A percentile compares a stretch with the other conserved stretches of the same genome.
Conservation (phyloP, 2,797 vertebrate genomes). For the Vireo griseus region DNA sequence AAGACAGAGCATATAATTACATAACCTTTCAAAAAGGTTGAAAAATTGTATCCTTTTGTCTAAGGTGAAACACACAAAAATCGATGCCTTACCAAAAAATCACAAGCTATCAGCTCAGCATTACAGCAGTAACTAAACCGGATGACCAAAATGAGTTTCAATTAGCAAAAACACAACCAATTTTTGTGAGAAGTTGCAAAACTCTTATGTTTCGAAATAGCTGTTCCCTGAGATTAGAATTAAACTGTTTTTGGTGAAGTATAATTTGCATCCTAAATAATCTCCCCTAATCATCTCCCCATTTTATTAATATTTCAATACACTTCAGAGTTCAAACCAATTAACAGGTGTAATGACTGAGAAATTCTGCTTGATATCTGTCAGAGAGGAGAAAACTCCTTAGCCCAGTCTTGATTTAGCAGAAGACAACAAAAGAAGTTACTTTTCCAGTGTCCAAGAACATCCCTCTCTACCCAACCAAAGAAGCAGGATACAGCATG, state of each 20-base stretch:
- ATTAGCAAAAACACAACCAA: neutral
- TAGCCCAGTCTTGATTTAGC: neutral
- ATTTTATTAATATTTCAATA: neutral
- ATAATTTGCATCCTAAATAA: neutral
- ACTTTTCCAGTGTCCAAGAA: neutral
- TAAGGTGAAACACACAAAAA: neutral
- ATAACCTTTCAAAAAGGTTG: neutral
- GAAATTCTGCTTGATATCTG: neutral
- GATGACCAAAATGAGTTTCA: neutral
- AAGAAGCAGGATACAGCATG: neutral
- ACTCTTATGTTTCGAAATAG: neutral
- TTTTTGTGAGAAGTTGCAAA: neutral
- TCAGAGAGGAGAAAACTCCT: neutral
- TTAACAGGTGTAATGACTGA: neutral
- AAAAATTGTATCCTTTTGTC: neutral
- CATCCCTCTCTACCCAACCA: neutral
- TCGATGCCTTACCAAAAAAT: neutral
- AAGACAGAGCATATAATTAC: neutral
- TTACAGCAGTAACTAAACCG: neutral
- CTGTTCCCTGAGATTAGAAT: neutral
- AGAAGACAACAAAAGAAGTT: neutral
- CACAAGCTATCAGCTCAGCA: neutral
- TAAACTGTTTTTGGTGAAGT: neutral
- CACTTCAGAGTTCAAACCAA: neutral
- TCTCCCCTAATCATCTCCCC: neutral